These are phyloP conservation scores for Epinotia demarniana DNA, from an alignment of 2,888 invertebrate species.

Conservation along the genomic window DNA sequence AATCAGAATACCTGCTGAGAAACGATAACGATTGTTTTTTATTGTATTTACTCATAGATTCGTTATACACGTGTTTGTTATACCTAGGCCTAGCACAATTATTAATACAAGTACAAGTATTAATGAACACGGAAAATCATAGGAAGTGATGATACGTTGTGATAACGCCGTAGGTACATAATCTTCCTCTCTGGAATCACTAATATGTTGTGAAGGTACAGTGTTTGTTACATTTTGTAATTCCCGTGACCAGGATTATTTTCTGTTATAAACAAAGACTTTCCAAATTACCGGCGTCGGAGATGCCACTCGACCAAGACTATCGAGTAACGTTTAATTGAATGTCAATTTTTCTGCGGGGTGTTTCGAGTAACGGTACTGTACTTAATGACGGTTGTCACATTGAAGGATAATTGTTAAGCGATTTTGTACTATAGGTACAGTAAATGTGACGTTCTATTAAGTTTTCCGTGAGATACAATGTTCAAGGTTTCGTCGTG, in stretches of 20 bases:
- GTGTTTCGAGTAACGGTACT: constrained; percentile 28
- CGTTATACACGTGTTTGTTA: neutral
- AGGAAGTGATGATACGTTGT: constrained; percentile 4
- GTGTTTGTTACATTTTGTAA: neutral
- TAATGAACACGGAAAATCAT: neutral
- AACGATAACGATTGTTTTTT: neutral
- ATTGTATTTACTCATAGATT: neutral
- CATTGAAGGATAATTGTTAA: constrained; percentile 2
- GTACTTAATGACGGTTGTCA: constrained; percentile 20
- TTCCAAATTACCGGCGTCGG: constrained; percentile 8
- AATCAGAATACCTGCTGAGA: neutral
- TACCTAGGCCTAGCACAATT: neutral
- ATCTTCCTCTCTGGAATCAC: constrained; percentile 3
- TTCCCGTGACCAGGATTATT: neutral
- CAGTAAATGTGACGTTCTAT: constrained; percentile 1
- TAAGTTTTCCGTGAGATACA: constrained; percentile 45
- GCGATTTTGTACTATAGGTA: neutral
- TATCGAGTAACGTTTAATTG: constrained; percentile 31
- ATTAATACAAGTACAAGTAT: too few species aligned
- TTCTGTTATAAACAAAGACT: constrained; percentile 2
- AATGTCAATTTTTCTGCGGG: constrained; percentile 25
- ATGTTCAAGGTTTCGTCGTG: constrained; percentile 63
- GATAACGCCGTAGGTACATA: neutral
- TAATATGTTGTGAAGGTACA: neutral
- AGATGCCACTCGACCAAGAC: constrained; percentile 16